Evolutionary conservation across 2,113 vertebrate species (phyloP).

Genomic region (Channa maculata): DNA sequence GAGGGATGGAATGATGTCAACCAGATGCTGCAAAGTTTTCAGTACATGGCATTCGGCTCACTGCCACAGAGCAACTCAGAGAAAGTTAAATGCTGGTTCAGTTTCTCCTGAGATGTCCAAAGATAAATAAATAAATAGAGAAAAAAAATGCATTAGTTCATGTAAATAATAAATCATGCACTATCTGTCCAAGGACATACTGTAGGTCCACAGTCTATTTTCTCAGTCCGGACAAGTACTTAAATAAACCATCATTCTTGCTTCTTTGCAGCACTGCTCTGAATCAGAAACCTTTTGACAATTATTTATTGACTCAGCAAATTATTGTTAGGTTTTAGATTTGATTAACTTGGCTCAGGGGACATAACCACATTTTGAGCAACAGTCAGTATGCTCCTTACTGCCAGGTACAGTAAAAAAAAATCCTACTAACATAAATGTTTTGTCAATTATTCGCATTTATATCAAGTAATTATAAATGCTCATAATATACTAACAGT

Average conservation of each 20-base stretch:
- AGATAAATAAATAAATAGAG: conserved; percentile 12
- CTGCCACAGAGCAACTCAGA: conserved; percentile 24
- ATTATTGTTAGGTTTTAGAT: not conserved
- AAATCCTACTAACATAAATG: no score
- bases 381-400: no score
- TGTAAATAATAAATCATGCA: conserved; percentile 64
- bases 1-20: conserved; percentile 24
- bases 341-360: no score
- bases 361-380: no score
- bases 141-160: conserved; percentile 63
- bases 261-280: conserved; percentile 5
- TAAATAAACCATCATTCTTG: not conserved
- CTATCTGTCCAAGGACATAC: conserved; percentile 26
- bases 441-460: no score
- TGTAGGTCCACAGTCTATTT: conserved; percentile 11
- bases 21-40: conserved; percentile 12
- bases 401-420: no score
- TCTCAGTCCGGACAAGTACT: not conserved
- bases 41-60: conserved; percentile 1
- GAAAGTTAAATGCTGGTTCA: conserved; percentile 37
- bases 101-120: conserved; percentile 45
- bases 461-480: no score
- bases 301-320: not conserved
- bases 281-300: not conserved
- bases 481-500: no score